Conservation (phyloP, 2,888 invertebrate species). For the Thelaira solivaga region DNA sequence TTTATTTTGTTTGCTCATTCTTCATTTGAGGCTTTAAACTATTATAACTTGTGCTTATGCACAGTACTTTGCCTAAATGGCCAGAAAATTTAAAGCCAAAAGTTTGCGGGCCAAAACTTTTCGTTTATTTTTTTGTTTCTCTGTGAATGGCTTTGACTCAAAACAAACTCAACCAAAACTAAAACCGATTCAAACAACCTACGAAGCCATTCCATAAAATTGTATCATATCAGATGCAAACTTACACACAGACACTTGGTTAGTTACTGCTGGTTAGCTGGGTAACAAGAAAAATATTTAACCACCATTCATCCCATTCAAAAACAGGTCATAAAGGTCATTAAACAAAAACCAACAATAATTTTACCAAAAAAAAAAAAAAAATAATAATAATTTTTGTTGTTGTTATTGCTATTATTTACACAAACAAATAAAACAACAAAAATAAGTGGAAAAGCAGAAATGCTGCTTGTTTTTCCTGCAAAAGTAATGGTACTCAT, state of each 20-base stretch:
- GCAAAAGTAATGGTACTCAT: slow-evolving; percentile 22
- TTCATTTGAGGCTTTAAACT: slow-evolving; percentile 59
- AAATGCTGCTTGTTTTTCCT: slow-evolving; percentile 10
- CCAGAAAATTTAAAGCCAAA: slow-evolving; percentile 61
- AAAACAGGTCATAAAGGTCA: slow-evolving; percentile 62
- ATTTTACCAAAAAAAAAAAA: slow-evolving; percentile 44
- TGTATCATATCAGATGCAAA: slow-evolving; percentile 26
- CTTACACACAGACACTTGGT: not conserved
- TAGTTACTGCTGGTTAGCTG: not conserved
- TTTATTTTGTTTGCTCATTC: slow-evolving; percentile 20
- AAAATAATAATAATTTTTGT: slow-evolving; percentile 44
- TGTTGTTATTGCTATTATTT: too few relatives aligned
- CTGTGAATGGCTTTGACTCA: slow-evolving; percentile 42
- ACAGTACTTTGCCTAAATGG: slow-evolving; percentile 58
- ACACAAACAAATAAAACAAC: slow-evolving; percentile 7
- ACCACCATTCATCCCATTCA: slow-evolving; percentile 47
- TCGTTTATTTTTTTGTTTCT: slow-evolving; percentile 2
- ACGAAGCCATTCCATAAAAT: slow-evolving; percentile 18
- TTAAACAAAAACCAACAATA: slow-evolving; percentile 58
- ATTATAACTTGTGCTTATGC: slow-evolving; percentile 56
- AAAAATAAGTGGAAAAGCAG: slow-evolving; percentile 15
- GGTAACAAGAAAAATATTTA: slow-evolving; percentile 37
- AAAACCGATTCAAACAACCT: slow-evolving; percentile 28
- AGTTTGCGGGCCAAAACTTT: slow-evolving; percentile 51
- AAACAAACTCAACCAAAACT: slow-evolving; percentile 27